Evolutionary conservation across 2,888 invertebrate genomes (phyloP).

Genomic region (Pilophorus perplexus): DNA sequence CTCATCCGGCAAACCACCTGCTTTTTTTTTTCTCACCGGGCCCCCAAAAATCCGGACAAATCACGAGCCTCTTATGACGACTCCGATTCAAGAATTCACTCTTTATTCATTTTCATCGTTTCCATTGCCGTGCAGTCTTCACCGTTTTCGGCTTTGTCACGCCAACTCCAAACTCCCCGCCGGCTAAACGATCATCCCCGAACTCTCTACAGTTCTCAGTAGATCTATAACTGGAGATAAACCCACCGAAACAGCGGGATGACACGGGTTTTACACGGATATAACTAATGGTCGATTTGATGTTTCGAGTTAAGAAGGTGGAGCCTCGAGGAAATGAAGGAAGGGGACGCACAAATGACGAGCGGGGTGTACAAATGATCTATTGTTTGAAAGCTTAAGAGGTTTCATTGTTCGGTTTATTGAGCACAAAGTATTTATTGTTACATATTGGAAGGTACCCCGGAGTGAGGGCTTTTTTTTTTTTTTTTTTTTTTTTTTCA

Average conservation of each 20-base stretch:
- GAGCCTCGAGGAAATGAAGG: not conserved
- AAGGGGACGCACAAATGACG: not conserved
- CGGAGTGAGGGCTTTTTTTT: slow-evolving; percentile 5
- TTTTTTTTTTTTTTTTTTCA: slow-evolving; percentile 7
- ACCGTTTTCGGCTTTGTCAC: too few relatives aligned
- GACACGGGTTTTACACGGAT: slow-evolving; percentile 1
- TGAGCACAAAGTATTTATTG: slow-evolving; percentile 30
- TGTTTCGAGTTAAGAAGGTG: slow-evolving; percentile 3
- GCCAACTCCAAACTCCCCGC: too few relatives aligned
- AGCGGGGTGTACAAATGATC: slow-evolving; percentile 17
- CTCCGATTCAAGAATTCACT: too few relatives aligned
- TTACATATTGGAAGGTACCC: slow-evolving; percentile 13
- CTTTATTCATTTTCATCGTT: too few relatives aligned
- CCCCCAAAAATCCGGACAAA: too few relatives aligned
- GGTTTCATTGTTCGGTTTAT: slow-evolving; percentile 21
- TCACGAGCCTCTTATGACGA: too few relatives aligned
- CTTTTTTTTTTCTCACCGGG: not conserved
- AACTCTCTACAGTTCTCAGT: too few relatives aligned
- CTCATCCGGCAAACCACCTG: slow-evolving; percentile 4
- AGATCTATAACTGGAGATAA: too few relatives aligned
- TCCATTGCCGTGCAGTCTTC: too few relatives aligned
- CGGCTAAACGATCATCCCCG: too few relatives aligned
- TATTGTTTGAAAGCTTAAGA: slow-evolving; percentile 29
- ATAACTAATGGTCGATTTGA: not conserved
- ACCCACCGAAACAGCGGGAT: too few relatives aligned